Percentiles rank a stretch among this genome's conserved stretches.
phyloP scores from a whole-genome alignment of 2,113 vertebrate species.

The Neolamprologus falcicula region DNA sequence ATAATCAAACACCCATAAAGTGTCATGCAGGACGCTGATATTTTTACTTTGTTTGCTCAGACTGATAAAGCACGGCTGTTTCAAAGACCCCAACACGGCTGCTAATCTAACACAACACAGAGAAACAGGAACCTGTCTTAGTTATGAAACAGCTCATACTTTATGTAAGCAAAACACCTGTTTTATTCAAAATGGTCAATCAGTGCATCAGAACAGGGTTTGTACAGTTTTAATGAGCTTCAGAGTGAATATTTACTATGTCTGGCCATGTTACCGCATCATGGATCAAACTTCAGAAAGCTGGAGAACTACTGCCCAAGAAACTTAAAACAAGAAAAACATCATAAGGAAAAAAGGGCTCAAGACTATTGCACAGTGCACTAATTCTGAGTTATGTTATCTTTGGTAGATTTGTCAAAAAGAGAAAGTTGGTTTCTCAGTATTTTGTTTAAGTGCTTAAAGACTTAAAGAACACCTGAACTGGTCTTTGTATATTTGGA shows the following conservation, averaged over 20 bases:
- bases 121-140: background rate
- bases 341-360: background rate
- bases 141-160: background rate
- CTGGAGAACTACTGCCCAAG: background rate
- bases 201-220: background rate
- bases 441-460: background rate
- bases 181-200: background rate
- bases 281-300: background rate
- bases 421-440: background rate
- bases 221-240: background rate
- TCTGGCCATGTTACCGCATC: accelerated
- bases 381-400: background rate
- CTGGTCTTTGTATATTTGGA: background rate
- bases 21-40: background rate
- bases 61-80: background rate
- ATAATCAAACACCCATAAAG: background rate
- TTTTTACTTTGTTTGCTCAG: background rate
- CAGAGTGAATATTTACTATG: background rate
- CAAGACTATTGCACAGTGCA: background rate
- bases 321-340: background rate
- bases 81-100: background rate
- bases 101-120: background rate
- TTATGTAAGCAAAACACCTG: background rate
- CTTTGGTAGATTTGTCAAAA: background rate
- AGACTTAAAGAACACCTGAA: background rate